These are phyloP conservation scores for Ctenosaura bakeri DNA, from an alignment of 2,797 vertebrate genomes.

Conservation along the genomic window DNA sequence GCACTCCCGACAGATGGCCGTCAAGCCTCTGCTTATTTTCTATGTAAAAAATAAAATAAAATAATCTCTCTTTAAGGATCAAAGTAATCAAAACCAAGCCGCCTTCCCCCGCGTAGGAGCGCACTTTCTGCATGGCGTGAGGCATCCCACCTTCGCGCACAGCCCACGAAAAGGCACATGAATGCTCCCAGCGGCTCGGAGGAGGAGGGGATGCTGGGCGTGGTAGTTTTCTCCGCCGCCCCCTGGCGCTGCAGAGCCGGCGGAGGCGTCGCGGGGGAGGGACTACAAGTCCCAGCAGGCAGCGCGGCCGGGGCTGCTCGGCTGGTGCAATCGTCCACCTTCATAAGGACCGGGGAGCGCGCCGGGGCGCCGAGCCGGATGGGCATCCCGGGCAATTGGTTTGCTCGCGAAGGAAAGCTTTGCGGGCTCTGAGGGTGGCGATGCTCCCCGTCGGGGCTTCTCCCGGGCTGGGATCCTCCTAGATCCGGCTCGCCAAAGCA, in stretches of 20 bases:
- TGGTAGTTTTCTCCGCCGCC: constrained; percentile 57
- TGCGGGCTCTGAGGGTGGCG: no score
- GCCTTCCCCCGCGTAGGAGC: no score
- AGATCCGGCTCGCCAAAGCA: no score
- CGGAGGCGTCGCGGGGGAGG: constrained; percentile 8
- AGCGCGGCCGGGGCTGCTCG: constrained; percentile 26
- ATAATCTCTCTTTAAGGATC: not conserved
- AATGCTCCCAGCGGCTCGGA: not conserved
- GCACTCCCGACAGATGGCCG: no score
- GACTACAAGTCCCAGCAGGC: constrained; percentile 70
- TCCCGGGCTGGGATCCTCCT: not conserved
- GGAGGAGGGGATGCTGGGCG: constrained; percentile 54
- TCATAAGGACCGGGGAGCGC: not conserved
- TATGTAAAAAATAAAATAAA: no score
- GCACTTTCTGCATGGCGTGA: not conserved
- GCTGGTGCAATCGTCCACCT: constrained; percentile 60
- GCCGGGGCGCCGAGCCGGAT: not conserved
- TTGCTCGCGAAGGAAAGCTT: fast-evolving
- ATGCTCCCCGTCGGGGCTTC: not conserved
- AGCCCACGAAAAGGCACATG: not conserved
- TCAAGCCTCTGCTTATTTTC: no score
- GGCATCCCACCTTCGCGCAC: fast-evolving
- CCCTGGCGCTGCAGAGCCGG: constrained; percentile 54
- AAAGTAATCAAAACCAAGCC: no score
- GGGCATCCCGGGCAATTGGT: no score